Evolutionary conservation across 2,888 invertebrate species (phyloP).

Genomic region (Lacanobia oleracea): DNA sequence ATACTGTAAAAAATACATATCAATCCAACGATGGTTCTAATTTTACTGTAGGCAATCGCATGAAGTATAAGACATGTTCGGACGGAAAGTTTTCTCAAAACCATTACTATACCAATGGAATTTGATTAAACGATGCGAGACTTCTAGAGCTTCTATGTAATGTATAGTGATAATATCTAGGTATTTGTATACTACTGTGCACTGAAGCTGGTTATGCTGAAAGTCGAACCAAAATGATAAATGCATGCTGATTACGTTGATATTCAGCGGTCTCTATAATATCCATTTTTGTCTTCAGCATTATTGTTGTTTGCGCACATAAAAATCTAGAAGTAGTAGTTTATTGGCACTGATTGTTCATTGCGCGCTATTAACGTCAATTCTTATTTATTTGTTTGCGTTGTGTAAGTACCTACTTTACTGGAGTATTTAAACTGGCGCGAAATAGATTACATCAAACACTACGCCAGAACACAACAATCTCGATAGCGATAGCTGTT

Average conservation of each 20-base stretch:
- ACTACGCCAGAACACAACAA: slow-evolving; percentile 5
- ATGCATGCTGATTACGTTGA: neutral
- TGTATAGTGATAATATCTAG: neutral
- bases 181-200: too few relatives aligned
- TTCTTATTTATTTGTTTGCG: slow-evolving; percentile 53
- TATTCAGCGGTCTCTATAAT: slow-evolving; percentile 13
- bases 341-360: slow-evolving; percentile 58
- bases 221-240: neutral
- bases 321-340: slow-evolving; percentile 14
- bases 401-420: slow-evolving; percentile 33
- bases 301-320: slow-evolving; percentile 15
- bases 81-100: slow-evolving; percentile 32
- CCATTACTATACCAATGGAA: slow-evolving; percentile 13
- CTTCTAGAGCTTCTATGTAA: slow-evolving; percentile 29
- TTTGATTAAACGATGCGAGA: slow-evolving; percentile 11
- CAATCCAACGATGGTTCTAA: neutral
- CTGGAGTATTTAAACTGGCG: slow-evolving; percentile 27
- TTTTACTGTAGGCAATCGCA: neutral
- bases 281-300: slow-evolving; percentile 4
- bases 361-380: slow-evolving; percentile 45
- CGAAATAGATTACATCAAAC: slow-evolving; percentile 28
- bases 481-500: slow-evolving; percentile 11
- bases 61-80: neutral
- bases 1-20: too few relatives aligned
- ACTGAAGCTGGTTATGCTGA: too few relatives aligned